Evolutionary conservation across 2,888 invertebrate genomes (phyloP).

Genomic region (Rotaria macrura): DNA sequence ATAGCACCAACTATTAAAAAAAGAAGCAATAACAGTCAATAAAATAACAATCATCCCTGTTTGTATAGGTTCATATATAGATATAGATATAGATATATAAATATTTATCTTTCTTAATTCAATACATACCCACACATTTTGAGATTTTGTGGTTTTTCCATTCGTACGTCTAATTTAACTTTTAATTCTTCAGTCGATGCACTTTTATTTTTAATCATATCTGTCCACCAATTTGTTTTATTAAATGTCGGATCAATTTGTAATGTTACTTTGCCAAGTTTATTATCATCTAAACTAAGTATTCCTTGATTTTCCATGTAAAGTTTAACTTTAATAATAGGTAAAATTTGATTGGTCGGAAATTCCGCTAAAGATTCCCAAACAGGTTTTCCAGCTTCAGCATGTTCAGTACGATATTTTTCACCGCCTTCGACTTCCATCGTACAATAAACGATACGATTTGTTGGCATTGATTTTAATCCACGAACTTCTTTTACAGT

Average conservation of each 20-base stretch:
- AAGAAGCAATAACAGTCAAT: not conserved
- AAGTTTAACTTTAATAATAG: slow-evolving; percentile 89
- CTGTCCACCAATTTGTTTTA: slow-evolving; percentile 74
- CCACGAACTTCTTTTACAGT: slow-evolving; percentile 99
- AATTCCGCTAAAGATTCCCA: slow-evolving; percentile 99
- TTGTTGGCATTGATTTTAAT: slow-evolving; percentile 84
- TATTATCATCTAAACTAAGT: slow-evolving; percentile 83
- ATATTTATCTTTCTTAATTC: not conserved
- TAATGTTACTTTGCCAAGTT: slow-evolving; percentile 69
- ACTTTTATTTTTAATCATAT: slow-evolving; percentile 60
- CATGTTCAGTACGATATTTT: slow-evolving; percentile 96
- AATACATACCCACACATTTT: slow-evolving; percentile 80
- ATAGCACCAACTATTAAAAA: slow-evolving; percentile 39
- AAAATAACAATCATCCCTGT: not conserved
- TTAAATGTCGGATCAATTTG: slow-evolving; percentile 57
- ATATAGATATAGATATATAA: too few species aligned
- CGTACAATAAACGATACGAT: slow-evolving; percentile 96
- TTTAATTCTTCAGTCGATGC: slow-evolving; percentile 71
- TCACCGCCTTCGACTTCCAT: slow-evolving; percentile 99
- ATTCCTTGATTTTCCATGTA: slow-evolving; percentile 95
- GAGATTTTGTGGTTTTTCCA: slow-evolving; percentile 97
- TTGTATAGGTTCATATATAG: too few species aligned
- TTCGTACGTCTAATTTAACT: slow-evolving; percentile 90
- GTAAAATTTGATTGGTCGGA: slow-evolving; percentile 88
- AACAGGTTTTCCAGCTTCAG: slow-evolving; percentile 95